Conservation (phyloP, 2,113 vertebrate genomes). For the Panthera leo region DNA sequence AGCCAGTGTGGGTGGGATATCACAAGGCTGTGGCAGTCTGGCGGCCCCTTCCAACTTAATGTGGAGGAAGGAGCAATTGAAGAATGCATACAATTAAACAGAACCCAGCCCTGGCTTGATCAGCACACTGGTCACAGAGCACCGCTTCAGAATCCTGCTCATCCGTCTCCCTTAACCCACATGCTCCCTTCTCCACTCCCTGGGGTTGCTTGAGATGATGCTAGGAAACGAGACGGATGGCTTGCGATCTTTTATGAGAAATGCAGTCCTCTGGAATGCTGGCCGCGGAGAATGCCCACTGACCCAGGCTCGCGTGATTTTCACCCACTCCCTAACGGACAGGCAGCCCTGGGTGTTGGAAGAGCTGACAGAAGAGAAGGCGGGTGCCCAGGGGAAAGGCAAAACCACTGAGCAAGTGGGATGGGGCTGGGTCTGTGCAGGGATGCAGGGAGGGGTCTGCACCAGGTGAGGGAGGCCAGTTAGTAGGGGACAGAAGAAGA, state of each 20-base stretch:
- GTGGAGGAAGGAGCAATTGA: constrained; percentile 11
- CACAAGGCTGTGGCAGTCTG: constrained; percentile 26
- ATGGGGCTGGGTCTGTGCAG: background rate
- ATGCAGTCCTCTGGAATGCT: background rate
- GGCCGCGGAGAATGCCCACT: background rate
- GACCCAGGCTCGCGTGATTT: background rate
- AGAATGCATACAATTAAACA: background rate
- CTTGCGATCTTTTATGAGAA: background rate
- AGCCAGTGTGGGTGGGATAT: constrained; percentile 62
- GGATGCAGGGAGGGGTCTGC: background rate
- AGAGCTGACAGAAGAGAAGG: background rate
- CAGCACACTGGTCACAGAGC: background rate
- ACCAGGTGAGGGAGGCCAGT: background rate
- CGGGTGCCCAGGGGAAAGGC: background rate
- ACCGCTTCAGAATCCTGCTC: background rate
- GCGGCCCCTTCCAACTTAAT: background rate
- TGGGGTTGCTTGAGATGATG: background rate
- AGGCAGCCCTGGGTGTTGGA: background rate
- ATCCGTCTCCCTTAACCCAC: background rate
- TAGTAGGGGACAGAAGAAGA: background rate
- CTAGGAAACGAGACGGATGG: background rate
- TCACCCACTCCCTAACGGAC: background rate
- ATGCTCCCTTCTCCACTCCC: background rate
- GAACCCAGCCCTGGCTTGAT: background rate
- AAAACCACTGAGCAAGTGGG: too few relatives aligned